phyloP scores from a whole-genome alignment of 2,888 invertebrate species.

The Glaucopsyche alexis region DNA sequence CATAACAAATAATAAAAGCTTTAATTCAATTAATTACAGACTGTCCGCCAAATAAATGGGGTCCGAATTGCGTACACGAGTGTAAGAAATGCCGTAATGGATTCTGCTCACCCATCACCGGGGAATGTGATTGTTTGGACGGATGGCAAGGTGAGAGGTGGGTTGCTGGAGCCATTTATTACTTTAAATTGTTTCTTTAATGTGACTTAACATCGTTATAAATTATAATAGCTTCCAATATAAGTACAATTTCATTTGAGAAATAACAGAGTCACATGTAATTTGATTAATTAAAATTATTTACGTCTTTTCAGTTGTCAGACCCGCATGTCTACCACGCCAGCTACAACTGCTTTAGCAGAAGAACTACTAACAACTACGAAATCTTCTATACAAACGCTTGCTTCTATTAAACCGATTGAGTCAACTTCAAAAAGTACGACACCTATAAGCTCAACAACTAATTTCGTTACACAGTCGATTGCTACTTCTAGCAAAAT shows the following conservation, averaged over 20 bases:
- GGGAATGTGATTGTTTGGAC: slow-evolving; percentile 83
- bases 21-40: slow-evolving; percentile 59
- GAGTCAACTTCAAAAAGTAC: slow-evolving; percentile 43
- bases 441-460: slow-evolving; percentile 35
- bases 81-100: slow-evolving; percentile 82
- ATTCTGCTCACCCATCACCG: slow-evolving; percentile 82
- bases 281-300: slow-evolving; percentile 20
- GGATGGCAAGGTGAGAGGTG: slow-evolving; percentile 86
- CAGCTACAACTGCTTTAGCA: slow-evolving; percentile 52
- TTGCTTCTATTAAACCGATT: slow-evolving; percentile 48
- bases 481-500: slow-evolving; percentile 31
- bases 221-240: background rate
- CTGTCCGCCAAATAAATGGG: slow-evolving; percentile 86
- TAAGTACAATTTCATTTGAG: too few relatives aligned
- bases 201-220: too few relatives aligned
- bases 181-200: background rate
- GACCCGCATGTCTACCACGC: slow-evolving; percentile 57
- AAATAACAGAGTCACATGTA: background rate
- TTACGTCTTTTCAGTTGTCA: slow-evolving; percentile 68
- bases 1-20: background rate
- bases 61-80: slow-evolving; percentile 84
- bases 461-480: slow-evolving; percentile 36
- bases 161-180: slow-evolving; percentile 57
- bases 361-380: slow-evolving; percentile 65
- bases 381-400: slow-evolving; percentile 48